Evolutionary conservation across 2,888 invertebrate species (phyloP).

Genomic region (Steinernema hermaphroditum): DNA sequence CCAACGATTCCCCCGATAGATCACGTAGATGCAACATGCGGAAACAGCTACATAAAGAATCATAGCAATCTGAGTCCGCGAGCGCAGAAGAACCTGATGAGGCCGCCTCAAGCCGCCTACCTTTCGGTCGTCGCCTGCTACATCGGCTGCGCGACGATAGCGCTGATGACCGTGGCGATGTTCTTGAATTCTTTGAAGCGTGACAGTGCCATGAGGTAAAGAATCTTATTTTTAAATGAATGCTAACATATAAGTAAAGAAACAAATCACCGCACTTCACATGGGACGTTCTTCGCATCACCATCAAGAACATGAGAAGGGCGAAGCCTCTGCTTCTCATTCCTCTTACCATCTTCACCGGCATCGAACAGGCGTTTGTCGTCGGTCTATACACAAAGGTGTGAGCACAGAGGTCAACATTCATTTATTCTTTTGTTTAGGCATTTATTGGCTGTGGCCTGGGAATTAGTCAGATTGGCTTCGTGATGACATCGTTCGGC

Average conservation of each 20-base stretch:
- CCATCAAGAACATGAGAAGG: conserved; percentile 85
- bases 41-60: conserved; percentile 58
- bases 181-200: conserved; percentile 87
- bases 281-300: conserved; percentile 70
- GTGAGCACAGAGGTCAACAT: background rate
- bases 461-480: conserved; percentile 87
- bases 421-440: conserved; percentile 39
- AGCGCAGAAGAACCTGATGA: conserved; percentile 71
- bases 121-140: conserved; percentile 67
- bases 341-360: conserved; percentile 94
- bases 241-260: no score
- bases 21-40: conserved; percentile 57
- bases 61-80: conserved; percentile 44
- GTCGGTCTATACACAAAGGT: conserved; percentile 75
- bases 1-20: conserved; percentile 42
- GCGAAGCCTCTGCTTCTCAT: conserved; percentile 78
- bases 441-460: conserved; percentile 66
- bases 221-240: no score
- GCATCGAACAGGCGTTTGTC: conserved; percentile 95
- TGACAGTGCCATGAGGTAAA: conserved; percentile 69
- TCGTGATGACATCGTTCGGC: conserved; percentile 95
- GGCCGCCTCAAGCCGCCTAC: conserved; percentile 75
- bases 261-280: conserved; percentile 46
- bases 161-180: conserved; percentile 82
- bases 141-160: conserved; percentile 81